These are phyloP conservation scores for Pollenia labialis DNA, from an alignment of 2,888 invertebrate species.

Conservation along the genomic window DNA sequence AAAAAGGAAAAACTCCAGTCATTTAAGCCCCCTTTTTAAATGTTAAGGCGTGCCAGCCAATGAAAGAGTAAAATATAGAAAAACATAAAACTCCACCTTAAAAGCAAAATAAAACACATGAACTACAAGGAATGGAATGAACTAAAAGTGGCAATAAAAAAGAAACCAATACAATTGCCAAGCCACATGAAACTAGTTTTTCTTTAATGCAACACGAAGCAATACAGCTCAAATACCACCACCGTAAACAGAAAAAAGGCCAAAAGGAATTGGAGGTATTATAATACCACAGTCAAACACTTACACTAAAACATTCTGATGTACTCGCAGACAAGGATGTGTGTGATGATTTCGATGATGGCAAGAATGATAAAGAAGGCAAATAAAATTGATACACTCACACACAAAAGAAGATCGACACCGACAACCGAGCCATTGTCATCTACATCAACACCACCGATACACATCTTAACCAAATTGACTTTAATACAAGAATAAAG, in stretches of 20 bases:
- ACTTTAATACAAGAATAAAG: conserved; percentile 51
- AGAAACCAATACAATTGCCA: conserved; percentile 45
- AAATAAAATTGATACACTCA: conserved; percentile 70
- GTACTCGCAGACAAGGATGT: conserved; percentile 43
- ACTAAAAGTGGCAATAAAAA: conserved; percentile 49
- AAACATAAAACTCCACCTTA: conserved; percentile 70
- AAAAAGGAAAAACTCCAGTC: conserved; percentile 21
- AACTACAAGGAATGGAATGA: conserved; percentile 53
- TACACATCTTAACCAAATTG: conserved; percentile 54
- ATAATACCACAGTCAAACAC: conserved; percentile 40
- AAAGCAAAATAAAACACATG: conserved; percentile 51
- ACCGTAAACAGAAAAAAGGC: conserved; percentile 6
- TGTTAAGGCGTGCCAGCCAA: conserved; percentile 69
- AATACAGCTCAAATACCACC: neutral
- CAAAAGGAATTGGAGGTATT: conserved; percentile 58
- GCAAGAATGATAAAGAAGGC: conserved; percentile 68
- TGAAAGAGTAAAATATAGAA: conserved; percentile 60
- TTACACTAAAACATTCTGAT: neutral
- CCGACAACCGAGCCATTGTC: conserved; percentile 35
- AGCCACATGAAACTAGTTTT: conserved; percentile 64
- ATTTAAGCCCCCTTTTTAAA: conserved; percentile 39
- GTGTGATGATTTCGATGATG: conserved; percentile 52
- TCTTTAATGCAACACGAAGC: conserved; percentile 38
- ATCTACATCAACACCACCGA: conserved; percentile 29
- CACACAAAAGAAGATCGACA: conserved; percentile 55